phyloP scores from a whole-genome alignment of 1,140 invertebrate species.

The Oreohelix idahoensis region DNA sequence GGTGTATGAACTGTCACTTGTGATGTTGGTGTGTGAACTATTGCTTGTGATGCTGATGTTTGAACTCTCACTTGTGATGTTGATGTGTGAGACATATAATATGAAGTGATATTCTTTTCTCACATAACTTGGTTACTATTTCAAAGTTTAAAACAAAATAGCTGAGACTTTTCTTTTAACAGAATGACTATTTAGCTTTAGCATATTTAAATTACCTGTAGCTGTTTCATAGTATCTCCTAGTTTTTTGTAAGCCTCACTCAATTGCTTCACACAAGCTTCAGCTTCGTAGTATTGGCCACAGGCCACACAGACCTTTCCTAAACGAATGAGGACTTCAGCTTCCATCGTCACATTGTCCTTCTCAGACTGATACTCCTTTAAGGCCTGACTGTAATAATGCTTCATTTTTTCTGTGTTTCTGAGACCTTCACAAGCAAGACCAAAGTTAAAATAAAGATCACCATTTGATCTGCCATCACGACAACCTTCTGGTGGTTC shows the following conservation, averaged over 20 bases:
- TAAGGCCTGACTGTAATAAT: slow-evolving; percentile 36
- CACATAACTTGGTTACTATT: too few species aligned
- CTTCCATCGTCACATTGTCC: slow-evolving; percentile 39
- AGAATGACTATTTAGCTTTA: too few species aligned
- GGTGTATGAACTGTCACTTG: too few species aligned
- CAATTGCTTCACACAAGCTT: slow-evolving; percentile 4
- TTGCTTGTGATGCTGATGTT: too few species aligned
- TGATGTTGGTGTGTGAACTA: too few species aligned
- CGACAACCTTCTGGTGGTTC: slow-evolving; percentile 25
- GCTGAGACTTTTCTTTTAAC: too few species aligned
- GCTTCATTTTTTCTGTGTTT: not conserved
- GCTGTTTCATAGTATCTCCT: not conserved
- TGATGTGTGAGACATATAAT: too few species aligned
- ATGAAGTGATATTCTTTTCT: too few species aligned
- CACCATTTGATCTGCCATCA: slow-evolving; percentile 42
- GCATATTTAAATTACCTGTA: not conserved
- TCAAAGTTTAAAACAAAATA: too few species aligned
- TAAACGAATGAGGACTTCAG: slow-evolving; percentile 10
- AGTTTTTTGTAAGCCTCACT: not conserved
- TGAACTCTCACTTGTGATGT: too few species aligned
- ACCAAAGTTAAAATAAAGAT: slow-evolving; percentile 46
- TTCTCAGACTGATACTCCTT: slow-evolving; percentile 34
- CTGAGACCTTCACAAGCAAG: slow-evolving; percentile 42
- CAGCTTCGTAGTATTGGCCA: not conserved
- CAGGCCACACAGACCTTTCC: not conserved